These are phyloP conservation scores for Enteromius unitaeniatus DNA, from an alignment of 2,797 vertebrate genomes.

Conservation along the genomic window DNA sequence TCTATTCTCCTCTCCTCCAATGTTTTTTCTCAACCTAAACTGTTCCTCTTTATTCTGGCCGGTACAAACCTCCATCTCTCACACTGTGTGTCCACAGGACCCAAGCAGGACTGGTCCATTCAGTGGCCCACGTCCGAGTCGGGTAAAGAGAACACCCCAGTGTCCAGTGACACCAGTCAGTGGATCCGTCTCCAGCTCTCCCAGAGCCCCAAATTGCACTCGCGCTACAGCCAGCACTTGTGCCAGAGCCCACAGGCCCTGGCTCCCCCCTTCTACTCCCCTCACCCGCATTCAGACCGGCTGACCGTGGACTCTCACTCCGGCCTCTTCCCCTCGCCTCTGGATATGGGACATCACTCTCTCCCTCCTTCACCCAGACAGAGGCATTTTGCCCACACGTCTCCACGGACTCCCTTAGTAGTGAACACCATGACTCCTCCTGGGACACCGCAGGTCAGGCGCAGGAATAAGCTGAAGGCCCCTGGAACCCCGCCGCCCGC, in stretches of 20 bases:
- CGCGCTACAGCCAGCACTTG: slow-evolving; percentile 88
- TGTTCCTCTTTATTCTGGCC: slow-evolving; percentile 52
- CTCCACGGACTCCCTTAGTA: slow-evolving; percentile 91
- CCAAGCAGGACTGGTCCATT: slow-evolving; percentile 96
- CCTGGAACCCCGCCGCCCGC: slow-evolving; percentile 93
- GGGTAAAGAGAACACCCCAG: slow-evolving; percentile 90
- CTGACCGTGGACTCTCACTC: slow-evolving; percentile 83
- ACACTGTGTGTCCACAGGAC: slow-evolving; percentile 45
- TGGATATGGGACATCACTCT: slow-evolving; percentile 87
- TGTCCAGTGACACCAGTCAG: slow-evolving; percentile 79
- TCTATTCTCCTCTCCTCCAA: background rate
- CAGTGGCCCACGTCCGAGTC: slow-evolving; percentile 93
- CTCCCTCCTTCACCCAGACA: slow-evolving; percentile 94
- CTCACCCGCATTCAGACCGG: slow-evolving; percentile 78
- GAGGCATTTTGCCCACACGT: slow-evolving; percentile 88
- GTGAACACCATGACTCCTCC: slow-evolving; percentile 90
- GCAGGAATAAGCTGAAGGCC: slow-evolving; percentile 92
- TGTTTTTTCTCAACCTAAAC: slow-evolving; percentile 36
- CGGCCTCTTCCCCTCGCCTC: slow-evolving; percentile 69
- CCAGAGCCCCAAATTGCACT: slow-evolving; percentile 88
- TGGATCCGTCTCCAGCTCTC: slow-evolving; percentile 90
- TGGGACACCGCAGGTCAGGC: slow-evolving; percentile 87
- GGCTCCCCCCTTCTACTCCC: slow-evolving; percentile 75
- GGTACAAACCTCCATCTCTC: background rate
- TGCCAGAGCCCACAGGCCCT: slow-evolving; percentile 83